A percentile compares a stretch with the other conserved stretches of the same genome.
phyloP scores from a whole-genome alignment of 2,113 vertebrate species.

The Danio rerio region GRCz12tu NC_133181.1:53356001-53356500 shows the following conservation, averaged over 20 bases:
- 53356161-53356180: neutral
- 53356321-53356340: neutral
- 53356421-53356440: neutral
- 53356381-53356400: neutral
- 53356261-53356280: neutral
- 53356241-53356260: neutral
- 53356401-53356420: neutral
- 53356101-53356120: neutral
- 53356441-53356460: slow-evolving; percentile 45
- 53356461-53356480: slow-evolving; percentile 16
- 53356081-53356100: too few relatives aligned
- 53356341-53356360: neutral
- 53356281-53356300: slow-evolving; percentile 26
- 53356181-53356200: neutral
- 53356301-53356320: neutral
- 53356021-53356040: neutral
- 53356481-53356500: slow-evolving; percentile 28
- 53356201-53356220: neutral
- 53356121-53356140: neutral
- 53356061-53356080: neutral
- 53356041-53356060: neutral
- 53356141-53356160: neutral
- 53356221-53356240: neutral
- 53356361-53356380: too few relatives aligned
- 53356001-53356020: neutral